These are phyloP conservation scores for Podarcis lilfordi DNA, from an alignment of 2,797 vertebrate genomes.

Conservation along the genomic window DNA sequence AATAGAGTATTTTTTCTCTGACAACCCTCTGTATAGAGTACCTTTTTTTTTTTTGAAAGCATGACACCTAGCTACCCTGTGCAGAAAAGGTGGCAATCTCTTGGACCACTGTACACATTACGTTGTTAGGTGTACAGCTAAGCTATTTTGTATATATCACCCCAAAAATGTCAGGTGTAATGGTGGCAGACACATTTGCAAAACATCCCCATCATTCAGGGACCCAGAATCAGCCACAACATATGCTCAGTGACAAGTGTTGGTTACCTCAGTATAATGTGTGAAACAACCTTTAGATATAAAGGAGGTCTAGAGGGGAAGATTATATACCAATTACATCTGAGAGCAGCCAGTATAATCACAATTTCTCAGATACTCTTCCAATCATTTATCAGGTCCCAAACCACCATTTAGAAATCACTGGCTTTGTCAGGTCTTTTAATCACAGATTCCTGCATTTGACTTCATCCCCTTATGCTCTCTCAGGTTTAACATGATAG, in stretches of 20 bases:
- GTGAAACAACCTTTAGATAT: background rate
- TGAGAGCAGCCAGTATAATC: background rate
- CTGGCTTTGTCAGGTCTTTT: background rate
- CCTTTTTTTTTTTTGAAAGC: no score
- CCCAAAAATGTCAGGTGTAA: background rate
- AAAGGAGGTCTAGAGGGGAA: slow-evolving; percentile 5
- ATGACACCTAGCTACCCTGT: no score
- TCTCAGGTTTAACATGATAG: background rate
- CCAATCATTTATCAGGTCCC: slow-evolving; percentile 6
- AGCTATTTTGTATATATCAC: background rate
- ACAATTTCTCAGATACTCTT: background rate
- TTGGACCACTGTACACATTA: background rate
- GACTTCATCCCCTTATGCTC: background rate
- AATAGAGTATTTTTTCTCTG: no score
- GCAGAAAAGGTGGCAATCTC: background rate
- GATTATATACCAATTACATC: slow-evolving; percentile 8
- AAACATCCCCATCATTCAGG: background rate
- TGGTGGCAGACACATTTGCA: background rate
- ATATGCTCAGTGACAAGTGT: background rate
- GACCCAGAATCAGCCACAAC: background rate
- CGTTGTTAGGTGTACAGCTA: background rate
- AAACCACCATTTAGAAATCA: background rate
- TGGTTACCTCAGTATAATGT: background rate
- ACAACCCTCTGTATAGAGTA: no score
- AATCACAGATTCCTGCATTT: background rate